phyloP scores from a whole-genome alignment of 2,113 vertebrate genomes.

The Accipiter virgatus region DNA sequence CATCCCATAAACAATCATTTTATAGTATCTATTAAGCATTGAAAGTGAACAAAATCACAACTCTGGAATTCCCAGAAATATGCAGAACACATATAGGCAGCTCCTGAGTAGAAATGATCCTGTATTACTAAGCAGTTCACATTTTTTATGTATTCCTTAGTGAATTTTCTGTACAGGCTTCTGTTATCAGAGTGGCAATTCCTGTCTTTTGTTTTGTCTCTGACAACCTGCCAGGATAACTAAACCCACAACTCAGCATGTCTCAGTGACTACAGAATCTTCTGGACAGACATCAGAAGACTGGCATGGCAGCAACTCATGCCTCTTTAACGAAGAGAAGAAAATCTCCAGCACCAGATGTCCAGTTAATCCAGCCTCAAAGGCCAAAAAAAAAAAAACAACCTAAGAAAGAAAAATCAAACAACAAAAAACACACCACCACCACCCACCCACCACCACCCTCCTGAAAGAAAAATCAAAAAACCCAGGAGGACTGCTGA shows the following conservation, averaged over 20 bases:
- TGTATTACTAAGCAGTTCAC: background rate
- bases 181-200: slow-evolving; percentile 9
- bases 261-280: slow-evolving; percentile 18
- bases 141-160: slow-evolving; percentile 1
- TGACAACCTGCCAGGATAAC: slow-evolving; percentile 51
- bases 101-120: background rate
- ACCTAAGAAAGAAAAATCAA: background rate
- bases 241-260: slow-evolving; percentile 22
- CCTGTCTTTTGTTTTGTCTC: slow-evolving; percentile 34
- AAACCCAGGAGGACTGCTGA: background rate
- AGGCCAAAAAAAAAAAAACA: background rate
- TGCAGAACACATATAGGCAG: background rate
- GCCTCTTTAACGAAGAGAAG: background rate
- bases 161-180: background rate
- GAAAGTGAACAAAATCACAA: background rate
- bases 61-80: background rate
- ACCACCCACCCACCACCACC: background rate
- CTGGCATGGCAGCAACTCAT: slow-evolving; percentile 21
- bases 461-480: background rate
- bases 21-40: background rate
- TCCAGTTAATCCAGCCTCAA: slow-evolving; percentile 41
- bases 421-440: background rate
- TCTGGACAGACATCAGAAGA: slow-evolving; percentile 58
- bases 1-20: background rate
- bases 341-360: slow-evolving; percentile 52